These are phyloP conservation scores for Platypus cylindrus DNA, from an alignment of 2,888 invertebrate genomes.

Conservation along the genomic window DNA sequence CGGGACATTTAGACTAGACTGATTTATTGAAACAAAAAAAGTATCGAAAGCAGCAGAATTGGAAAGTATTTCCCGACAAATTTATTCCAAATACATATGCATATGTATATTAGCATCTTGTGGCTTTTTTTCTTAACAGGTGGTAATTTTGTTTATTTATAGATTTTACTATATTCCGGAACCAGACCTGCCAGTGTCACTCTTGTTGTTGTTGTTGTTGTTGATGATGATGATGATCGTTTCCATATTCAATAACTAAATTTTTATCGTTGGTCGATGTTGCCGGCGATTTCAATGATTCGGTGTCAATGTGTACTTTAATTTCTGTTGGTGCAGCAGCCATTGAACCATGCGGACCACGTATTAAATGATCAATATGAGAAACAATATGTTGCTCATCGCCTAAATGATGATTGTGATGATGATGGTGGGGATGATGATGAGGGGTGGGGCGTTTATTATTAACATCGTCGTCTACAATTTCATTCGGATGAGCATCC, in stretches of 20 bases:
- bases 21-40: too few species aligned
- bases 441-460: constrained; percentile 10
- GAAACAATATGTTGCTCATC: constrained; percentile 31
- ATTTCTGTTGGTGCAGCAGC: constrained; percentile 41
- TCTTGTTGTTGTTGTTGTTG: constrained; percentile 6
- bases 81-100: too few species aligned
- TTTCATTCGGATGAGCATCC: constrained; percentile 8
- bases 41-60: too few species aligned
- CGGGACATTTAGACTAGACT: too few species aligned
- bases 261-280: constrained; percentile 50
- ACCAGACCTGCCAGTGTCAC: too few species aligned
- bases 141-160: too few species aligned
- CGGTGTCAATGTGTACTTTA: constrained; percentile 46
- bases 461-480: constrained; percentile 8
- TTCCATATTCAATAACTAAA: constrained; percentile 42
- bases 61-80: too few species aligned
- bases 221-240: constrained; percentile 18
- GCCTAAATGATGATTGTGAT: constrained; percentile 27
- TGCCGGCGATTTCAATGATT: constrained; percentile 45
- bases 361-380: constrained; percentile 35
- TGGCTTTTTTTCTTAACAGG: too few species aligned
- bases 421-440: constrained; percentile 10
- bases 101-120: too few species aligned
- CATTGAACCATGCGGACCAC: constrained; percentile 44
- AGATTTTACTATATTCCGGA: too few species aligned